Evolutionary conservation across 2,888 invertebrate genomes (phyloP).

Genomic region (Athrips mouffetella): DNA sequence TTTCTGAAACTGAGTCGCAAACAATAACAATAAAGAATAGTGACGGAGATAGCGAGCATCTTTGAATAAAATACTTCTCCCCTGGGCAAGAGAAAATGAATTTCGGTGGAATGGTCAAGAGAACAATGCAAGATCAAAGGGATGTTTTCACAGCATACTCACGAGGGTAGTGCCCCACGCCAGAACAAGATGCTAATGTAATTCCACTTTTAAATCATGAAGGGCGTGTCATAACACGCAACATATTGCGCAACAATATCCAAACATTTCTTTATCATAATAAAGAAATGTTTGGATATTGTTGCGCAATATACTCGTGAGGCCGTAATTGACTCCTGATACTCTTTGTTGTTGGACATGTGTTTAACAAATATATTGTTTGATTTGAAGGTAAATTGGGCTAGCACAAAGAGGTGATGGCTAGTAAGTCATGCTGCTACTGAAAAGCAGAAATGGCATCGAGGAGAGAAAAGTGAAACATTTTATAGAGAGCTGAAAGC

Average conservation of each 20-base stretch:
- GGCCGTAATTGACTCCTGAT: neutral
- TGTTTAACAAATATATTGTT: neutral
- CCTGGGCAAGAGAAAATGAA: slow-evolving; percentile 47
- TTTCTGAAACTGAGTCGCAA: neutral
- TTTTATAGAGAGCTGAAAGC: no score
- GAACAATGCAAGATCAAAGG: slow-evolving; percentile 63
- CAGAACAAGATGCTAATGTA: slow-evolving; percentile 57
- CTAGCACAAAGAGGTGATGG: neutral
- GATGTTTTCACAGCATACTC: slow-evolving; percentile 53
- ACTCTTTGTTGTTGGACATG: neutral
- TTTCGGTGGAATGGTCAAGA: slow-evolving; percentile 55
- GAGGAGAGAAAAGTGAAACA: no score
- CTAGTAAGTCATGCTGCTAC: no score
- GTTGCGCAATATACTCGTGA: neutral
- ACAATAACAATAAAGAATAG: neutral
- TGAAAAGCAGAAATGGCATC: no score
- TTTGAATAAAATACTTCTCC: slow-evolving; percentile 50
- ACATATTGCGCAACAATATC: neutral
- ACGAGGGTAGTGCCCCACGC: slow-evolving; percentile 44
- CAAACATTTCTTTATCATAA: slow-evolving; percentile 12
- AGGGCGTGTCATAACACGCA: slow-evolving; percentile 31
- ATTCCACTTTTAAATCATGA: slow-evolving; percentile 48
- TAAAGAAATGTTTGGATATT: slow-evolving; percentile 10
- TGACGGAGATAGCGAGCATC: slow-evolving; percentile 15
- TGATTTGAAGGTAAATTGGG: neutral